Percentiles rank a stretch among this genome's conserved stretches.
These are phyloP conservation scores for Micromussa lordhowensis DNA, from an alignment of 92 coral and sea anemone species.

Conservation along the genomic window DNA sequence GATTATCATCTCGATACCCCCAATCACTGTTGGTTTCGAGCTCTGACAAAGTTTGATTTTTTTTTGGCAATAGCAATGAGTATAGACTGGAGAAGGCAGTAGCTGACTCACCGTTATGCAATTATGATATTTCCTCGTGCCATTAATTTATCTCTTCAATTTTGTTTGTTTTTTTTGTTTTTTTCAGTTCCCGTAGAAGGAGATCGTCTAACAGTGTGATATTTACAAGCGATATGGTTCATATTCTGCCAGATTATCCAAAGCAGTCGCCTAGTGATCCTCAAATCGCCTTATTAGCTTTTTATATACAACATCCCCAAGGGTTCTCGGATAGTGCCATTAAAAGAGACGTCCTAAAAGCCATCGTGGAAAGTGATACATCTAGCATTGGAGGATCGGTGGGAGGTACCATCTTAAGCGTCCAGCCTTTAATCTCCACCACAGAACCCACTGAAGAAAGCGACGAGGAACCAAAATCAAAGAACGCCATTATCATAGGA, in stretches of 20 bases:
- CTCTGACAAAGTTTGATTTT: too few relatives aligned
- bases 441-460: background rate
- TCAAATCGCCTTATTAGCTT: background rate
- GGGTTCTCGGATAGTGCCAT: background rate
- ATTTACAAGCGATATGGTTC: slow-evolving; percentile 14
- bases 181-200: background rate
- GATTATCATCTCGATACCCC: too few relatives aligned
- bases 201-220: background rate
- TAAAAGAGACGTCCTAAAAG: background rate
- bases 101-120: too few relatives aligned
- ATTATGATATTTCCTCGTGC: too few relatives aligned
- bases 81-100: too few relatives aligned
- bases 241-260: slow-evolving; percentile 25
- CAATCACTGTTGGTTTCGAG: too few relatives aligned
- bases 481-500: background rate
- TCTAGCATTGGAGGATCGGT: slow-evolving; percentile 1
- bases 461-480: background rate
- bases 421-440: background rate
- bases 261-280: background rate
- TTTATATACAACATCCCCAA: background rate
- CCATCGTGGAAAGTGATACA: background rate
- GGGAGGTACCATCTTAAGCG: background rate
- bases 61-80: too few relatives aligned
- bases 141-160: too few relatives aligned
- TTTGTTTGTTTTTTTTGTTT: too few relatives aligned